Base-by-base conservation (phyloP, 2,113 vertebrate genomes). In the Hippocampus guttulatus region DNA sequence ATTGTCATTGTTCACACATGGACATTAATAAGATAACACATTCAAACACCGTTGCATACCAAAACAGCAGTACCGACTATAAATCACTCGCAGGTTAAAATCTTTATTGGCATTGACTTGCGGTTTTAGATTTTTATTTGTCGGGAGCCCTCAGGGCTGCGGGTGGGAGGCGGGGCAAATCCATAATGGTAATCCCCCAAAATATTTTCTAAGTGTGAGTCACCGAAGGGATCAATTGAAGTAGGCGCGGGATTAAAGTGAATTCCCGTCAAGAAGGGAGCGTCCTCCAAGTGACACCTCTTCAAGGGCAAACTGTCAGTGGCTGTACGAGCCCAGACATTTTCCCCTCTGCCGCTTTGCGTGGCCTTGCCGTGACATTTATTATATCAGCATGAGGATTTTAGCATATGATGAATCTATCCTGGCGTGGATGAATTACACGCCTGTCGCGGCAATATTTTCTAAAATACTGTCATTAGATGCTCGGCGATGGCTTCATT, bases 201-300 rank as follows among this genome's bases (percentile, higher is more conserved):
- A 55, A 55, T 55, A 55, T 55, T 55, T 55, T 55, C 52, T 23
- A n/a, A 55, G 5, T 6, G 52, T n/a, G 52, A 55, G 52, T 54
- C 52, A 8, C n/a, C 52, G 0, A n/a, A 55, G 3, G 52, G 52
- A 55, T 55, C 52, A 55, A 55, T 55, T 55, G 52, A 55, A 55
- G 52, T 18, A 5, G 21, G 52, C 52, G 21, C n/a, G 52, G 52
- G 52, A 55, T 55, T 55, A 55, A 55, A 55, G 52, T 55, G 21
- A 55, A 55, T 55, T 55, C 21, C 20, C 52, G 52, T 55, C 52
- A 55, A 55, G 52, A 55, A 55, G 52, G 52, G 52, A 55, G 52
- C 52, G 52, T 55, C 52, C 21, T 55, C 52, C n/a, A 55, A 55
- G 52, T 55, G 52, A 55, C 52, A 23, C 52, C 21, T 55, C 52